Conservation (phyloP, 2,888 invertebrate genomes). For the Carabus problematicus region DNA sequence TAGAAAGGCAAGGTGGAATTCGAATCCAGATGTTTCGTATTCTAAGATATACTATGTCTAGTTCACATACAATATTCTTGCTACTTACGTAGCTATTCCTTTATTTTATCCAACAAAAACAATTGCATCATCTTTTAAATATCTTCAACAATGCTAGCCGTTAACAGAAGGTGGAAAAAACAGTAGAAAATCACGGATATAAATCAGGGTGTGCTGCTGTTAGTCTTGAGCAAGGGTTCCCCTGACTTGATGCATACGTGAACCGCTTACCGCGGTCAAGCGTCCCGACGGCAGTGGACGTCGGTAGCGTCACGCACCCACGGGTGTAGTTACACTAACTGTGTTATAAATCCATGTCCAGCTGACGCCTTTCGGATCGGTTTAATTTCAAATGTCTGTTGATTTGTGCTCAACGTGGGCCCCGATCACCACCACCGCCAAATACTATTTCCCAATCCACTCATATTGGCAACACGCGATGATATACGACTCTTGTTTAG, state of each 20-base stretch:
- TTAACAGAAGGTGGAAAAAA: background rate
- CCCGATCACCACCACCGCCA: background rate
- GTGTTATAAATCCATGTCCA: slow-evolving; percentile 54
- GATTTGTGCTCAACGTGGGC: background rate
- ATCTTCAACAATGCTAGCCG: too few relatives aligned
- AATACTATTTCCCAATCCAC: background rate
- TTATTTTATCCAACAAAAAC: background rate
- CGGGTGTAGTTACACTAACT: slow-evolving; percentile 56
- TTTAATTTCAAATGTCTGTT: slow-evolving; percentile 16
- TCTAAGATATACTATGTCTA: too few relatives aligned
- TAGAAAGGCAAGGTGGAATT: too few relatives aligned
- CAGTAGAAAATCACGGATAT: slow-evolving; percentile 3
- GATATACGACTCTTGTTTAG: too few relatives aligned
- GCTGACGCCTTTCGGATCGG: slow-evolving; percentile 26
- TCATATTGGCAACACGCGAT: too few relatives aligned
- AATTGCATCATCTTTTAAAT: background rate
- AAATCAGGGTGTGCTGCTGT: slow-evolving; percentile 32
- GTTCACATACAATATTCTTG: too few relatives aligned
- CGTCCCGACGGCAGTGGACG: slow-evolving; percentile 1
- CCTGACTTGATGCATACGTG: slow-evolving; percentile 3
- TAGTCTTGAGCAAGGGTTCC: background rate
- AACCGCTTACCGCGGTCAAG: slow-evolving; percentile 32
- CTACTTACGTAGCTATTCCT: too few relatives aligned
- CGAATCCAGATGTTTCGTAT: too few relatives aligned
- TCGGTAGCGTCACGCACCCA: slow-evolving; percentile 40